Base-by-base conservation (phyloP, 2,797 vertebrate genomes). In the Gila robusta region DNA sequence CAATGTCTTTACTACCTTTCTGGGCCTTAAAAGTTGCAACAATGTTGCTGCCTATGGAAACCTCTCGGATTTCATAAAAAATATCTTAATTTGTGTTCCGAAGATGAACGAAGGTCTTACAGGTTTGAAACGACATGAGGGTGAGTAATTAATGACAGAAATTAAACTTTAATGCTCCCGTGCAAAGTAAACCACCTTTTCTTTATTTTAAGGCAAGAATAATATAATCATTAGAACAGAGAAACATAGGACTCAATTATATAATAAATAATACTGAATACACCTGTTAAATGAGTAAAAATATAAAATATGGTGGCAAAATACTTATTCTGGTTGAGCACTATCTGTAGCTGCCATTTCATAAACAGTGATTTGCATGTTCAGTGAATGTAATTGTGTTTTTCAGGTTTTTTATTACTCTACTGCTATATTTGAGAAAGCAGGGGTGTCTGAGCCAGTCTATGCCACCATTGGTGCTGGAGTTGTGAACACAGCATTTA, bases 341-440 rank as follows among this genome's bases (percentile, higher is more conserved):
- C n/a, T 19, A 35, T 11, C 49, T 32, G 10, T 49, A 10, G 8
- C 44, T 52, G 72, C 19, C 47, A 12, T 52, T 28, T 12, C 14
- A 35, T 28, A 52, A 76, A 79, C 26, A 49, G 64, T 81, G 26
- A 69, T 81, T 49, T 70, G 5, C 37, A 69, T 10, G 11, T 66
- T 79, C 19, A 64, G 19, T 35, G 5, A n/a, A 12, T n/a, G 16
- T 26, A 19, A 26, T 86, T 84, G 79, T 85, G 9, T 47, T 87
- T 71, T 80, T 16, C 83, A 97, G 97, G 95, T 97, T 17, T 97
- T 97, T 92, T 97, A 97, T 90, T 97, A 96, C 72, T 97, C 97
- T 12, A 97, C 97, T 0, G 94, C 90, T 86, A 97, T 97, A 90
- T 97, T 97, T 0, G 92, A 94, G 88, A 97, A 95, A 87, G 92